A percentile compares a stretch with the other conserved stretches of the same genome.
phyloP scores from a whole-genome alignment of 1,140 invertebrate genomes.

The Hylaeus anthracinus region DNA sequence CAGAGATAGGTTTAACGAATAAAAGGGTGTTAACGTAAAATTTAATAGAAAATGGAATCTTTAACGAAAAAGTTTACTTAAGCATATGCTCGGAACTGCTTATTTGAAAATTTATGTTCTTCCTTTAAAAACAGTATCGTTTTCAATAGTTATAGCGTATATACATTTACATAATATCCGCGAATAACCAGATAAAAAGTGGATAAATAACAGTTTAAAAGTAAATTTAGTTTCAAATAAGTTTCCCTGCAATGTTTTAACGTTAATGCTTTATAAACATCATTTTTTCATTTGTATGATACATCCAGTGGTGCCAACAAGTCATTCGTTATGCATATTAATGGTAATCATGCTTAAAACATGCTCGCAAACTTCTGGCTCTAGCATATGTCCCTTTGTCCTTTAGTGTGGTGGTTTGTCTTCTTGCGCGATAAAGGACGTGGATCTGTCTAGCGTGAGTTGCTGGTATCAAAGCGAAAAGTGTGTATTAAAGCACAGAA shows the following conservation, averaged over 20 bases:
- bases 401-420: constrained; percentile 63
- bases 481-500: constrained; percentile 33
- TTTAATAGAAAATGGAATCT: background rate
- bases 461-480: constrained; percentile 30
- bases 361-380: constrained; percentile 24
- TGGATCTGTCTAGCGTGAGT: constrained; percentile 42
- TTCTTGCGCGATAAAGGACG: constrained; percentile 59
- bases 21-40: background rate
- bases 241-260: background rate
- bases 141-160: background rate
- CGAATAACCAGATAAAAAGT: background rate
- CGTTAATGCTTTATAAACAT: constrained; percentile 14
- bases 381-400: constrained; percentile 46
- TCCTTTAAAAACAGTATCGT: background rate
- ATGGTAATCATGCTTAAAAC: constrained; percentile 23
- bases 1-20: background rate
- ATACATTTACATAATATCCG: background rate
- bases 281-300: constrained; percentile 30
- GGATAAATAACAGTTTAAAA: background rate
- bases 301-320: constrained; percentile 5
- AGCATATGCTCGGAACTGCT: background rate
- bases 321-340: constrained; percentile 1
- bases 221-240: background rate
- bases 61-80: background rate
- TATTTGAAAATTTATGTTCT: background rate